phyloP scores from a whole-genome alignment of 2,113 vertebrate genomes.

The Pteruthius melanotis region DNA sequence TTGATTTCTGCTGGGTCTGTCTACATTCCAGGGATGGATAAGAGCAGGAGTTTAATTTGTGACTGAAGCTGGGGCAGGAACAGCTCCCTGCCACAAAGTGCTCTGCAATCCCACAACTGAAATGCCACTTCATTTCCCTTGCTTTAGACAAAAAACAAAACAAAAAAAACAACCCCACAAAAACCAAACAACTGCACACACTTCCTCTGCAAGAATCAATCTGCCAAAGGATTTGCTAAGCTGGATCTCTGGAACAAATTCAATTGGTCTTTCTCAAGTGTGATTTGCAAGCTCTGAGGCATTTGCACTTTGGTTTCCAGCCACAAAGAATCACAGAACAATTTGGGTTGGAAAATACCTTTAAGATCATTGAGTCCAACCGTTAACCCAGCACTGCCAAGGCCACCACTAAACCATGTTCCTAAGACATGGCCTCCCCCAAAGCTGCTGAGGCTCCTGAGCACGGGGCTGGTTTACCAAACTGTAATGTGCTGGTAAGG shows the following conservation, averaged over 20 bases:
- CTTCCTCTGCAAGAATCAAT: background rate
- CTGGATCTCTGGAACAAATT: background rate
- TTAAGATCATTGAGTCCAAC: background rate
- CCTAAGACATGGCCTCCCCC: background rate
- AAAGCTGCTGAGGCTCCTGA: background rate
- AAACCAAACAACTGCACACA: background rate
- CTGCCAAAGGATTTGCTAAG: background rate
- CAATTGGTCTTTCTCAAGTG: background rate
- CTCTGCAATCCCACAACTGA: background rate
- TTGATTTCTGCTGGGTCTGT: background rate
- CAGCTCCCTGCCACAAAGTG: background rate
- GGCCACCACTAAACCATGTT: background rate
- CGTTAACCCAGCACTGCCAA: background rate
- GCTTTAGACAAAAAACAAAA: background rate
- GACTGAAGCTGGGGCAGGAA: background rate
- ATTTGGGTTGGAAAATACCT: background rate
- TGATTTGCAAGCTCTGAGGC: background rate
- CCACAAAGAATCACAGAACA: background rate
- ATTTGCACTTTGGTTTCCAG: background rate
- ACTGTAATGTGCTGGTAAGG: accelerated
- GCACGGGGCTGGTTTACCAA: background rate
- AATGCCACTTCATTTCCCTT: background rate
- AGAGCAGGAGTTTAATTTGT: background rate
- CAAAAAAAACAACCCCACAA: too few species aligned
- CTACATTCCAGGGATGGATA: background rate